A percentile compares a stretch with the other conserved stretches of the same genome.
Conservation (phyloP, 2,797 vertebrate genomes). For the Margarornis squamiger region DNA sequence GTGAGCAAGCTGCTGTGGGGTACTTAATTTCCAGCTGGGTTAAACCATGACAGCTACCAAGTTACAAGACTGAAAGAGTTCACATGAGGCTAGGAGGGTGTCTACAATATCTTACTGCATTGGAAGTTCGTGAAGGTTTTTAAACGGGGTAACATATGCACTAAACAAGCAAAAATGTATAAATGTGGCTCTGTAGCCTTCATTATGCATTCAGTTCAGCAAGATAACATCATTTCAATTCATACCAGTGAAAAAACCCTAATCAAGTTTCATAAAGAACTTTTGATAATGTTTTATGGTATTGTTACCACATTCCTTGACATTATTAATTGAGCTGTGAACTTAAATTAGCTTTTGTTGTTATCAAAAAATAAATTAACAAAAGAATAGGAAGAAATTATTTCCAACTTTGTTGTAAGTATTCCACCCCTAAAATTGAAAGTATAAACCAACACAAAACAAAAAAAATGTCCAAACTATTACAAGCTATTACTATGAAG, state of each 20-base stretch:
- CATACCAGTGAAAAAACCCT: not conserved
- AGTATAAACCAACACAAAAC: not conserved
- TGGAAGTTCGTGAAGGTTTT: not conserved
- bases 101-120: not conserved
- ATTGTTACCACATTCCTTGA: not conserved
- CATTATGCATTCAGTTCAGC: not conserved
- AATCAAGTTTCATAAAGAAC: not conserved
- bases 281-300: not conserved
- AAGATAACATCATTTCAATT: not conserved
- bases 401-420: not conserved
- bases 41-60: not conserved
- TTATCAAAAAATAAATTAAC: not conserved
- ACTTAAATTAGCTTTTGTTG: not conserved
- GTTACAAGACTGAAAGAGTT: not conserved
- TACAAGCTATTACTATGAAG: not conserved
- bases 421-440: not conserved
- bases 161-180: not conserved
- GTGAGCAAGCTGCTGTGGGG: not conserved
- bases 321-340: not conserved
- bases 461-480: not conserved
- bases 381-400: not conserved
- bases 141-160: not conserved
- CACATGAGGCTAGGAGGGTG: not conserved
- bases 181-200: not conserved
- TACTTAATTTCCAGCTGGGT: not conserved